These are phyloP conservation scores for Thera obeliscata DNA, from an alignment of 2,888 invertebrate species.

Conservation along the genomic window DNA sequence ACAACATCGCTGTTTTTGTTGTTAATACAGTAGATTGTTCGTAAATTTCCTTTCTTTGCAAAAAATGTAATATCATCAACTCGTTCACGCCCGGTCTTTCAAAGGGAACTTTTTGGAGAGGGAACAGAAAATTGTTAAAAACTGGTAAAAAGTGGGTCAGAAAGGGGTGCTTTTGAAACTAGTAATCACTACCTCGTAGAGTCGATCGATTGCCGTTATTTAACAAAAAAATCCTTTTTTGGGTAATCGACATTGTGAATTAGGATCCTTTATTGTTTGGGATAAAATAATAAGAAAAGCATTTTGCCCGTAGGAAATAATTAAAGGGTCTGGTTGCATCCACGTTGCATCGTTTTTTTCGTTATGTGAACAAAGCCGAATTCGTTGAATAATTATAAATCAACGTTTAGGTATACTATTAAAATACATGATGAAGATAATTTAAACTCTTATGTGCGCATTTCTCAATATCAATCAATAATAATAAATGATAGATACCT, in stretches of 20 bases:
- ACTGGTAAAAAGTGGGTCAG: constrained; percentile 84
- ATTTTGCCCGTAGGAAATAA: constrained; percentile 54
- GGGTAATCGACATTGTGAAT: constrained; percentile 70
- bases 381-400: constrained; percentile 8
- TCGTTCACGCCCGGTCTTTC: constrained; percentile 84
- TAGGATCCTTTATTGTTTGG: constrained; percentile 65
- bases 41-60: constrained; percentile 77
- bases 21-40: constrained; percentile 83
- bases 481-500: too few relatives aligned
- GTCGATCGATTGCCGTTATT: constrained; percentile 83
- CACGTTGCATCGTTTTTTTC: not conserved
- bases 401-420: not conserved
- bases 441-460: not conserved
- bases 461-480: not conserved
- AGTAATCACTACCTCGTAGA: constrained; percentile 79
- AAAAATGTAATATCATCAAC: constrained; percentile 85
- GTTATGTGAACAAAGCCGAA: constrained; percentile 17
- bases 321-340: constrained; percentile 49
- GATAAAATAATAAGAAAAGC: constrained; percentile 64
- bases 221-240: constrained; percentile 71
- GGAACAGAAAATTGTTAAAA: constrained; percentile 79
- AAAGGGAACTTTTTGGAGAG: constrained; percentile 80
- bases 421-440: not conserved
- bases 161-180: constrained; percentile 83
- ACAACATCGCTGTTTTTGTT: constrained; percentile 81